Base-by-base conservation (phyloP, 2,113 vertebrate species). In the Brevimyrus niger region DNA sequence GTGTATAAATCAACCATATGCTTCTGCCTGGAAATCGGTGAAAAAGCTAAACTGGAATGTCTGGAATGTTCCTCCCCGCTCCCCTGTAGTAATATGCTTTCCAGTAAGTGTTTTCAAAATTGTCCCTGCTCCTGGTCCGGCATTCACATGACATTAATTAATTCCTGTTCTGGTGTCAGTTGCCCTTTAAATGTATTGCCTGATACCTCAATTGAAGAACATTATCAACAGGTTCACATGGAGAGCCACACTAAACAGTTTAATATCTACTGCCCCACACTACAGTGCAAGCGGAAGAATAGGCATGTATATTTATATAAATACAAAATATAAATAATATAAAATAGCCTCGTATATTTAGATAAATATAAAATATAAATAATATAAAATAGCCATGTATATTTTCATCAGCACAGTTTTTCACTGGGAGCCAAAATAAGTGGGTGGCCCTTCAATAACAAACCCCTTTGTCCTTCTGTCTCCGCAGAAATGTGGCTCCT, bases 1-100 rank as follows among this genome's bases (percentile, higher is more conserved):
- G 27, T 3, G 84, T 87, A 88, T 91, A 91, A 89, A 90, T 88
- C 46, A 87, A 35, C 46, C 80, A 50, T 89, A 90, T 83, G 48
- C 76, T 51, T 58, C 87, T 90, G 90, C 88, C 91, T 92, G 90
- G 91, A 91, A 92, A 91, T 91, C 80, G 87, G 46, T 48, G 55
- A 89, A 90, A 88, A 19, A 42, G 19, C 58, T 58, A 27, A 87
- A 90, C 73, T 89, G 90, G 90, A 92, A 93, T 92, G 91, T 90
- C 53, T 90, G 90, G 90, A 61, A 92, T 92, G 89, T 55, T 35
- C 83, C 53, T 83, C 65, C 19, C 47, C 27, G 7, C 17, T 23
- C 58, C 83, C 42, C n/a, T 46, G n/a, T 31, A 87, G 13, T 50
- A 87, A 87, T 87, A 53, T 31, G 2, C 19, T 88, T 88, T 88